Evolutionary conservation across 2,888 invertebrate genomes (phyloP).

Genomic region (Tricholauxania praeusta): DNA sequence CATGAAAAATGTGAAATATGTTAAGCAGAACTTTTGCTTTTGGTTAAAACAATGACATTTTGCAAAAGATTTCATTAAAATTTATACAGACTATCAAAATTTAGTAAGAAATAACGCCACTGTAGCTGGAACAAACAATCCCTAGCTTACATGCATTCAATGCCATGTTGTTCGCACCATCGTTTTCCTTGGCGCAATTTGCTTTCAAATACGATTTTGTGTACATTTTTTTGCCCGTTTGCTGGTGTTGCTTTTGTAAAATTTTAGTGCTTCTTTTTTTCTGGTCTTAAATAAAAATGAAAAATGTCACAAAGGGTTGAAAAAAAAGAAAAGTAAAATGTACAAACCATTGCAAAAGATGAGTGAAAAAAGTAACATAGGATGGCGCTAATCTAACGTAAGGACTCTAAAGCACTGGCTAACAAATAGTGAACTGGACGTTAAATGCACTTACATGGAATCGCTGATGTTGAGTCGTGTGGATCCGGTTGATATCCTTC

Average conservation of each 20-base stretch:
- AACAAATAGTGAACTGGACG: neutral
- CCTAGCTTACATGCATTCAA: neutral
- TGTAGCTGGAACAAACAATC: no score
- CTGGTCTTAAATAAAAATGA: conserved; percentile 11
- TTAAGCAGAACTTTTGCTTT: no score
- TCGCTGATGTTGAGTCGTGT: conserved; percentile 91
- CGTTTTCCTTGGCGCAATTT: conserved; percentile 3
- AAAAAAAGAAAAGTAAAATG: no score
- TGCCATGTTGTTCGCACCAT: neutral
- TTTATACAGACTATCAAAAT: no score
- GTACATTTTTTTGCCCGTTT: neutral
- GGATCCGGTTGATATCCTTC: conserved; percentile 90
- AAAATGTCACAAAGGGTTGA: conserved; percentile 13
- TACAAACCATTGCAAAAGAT: no score
- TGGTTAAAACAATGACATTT: no score
- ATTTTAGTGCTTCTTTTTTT: neutral
- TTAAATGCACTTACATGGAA: conserved; percentile 83
- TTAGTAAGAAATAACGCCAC: no score
- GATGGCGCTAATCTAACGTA: no score
- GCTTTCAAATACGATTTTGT: conserved; percentile 1
- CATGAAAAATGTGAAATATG: no score
- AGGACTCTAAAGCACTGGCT: no score
- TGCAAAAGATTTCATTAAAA: no score
- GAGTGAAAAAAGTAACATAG: no score
- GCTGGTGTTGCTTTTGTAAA: neutral